These are phyloP conservation scores for Caradrina clavipalpis DNA, from an alignment of 2,888 invertebrate species.

Conservation along the genomic window DNA sequence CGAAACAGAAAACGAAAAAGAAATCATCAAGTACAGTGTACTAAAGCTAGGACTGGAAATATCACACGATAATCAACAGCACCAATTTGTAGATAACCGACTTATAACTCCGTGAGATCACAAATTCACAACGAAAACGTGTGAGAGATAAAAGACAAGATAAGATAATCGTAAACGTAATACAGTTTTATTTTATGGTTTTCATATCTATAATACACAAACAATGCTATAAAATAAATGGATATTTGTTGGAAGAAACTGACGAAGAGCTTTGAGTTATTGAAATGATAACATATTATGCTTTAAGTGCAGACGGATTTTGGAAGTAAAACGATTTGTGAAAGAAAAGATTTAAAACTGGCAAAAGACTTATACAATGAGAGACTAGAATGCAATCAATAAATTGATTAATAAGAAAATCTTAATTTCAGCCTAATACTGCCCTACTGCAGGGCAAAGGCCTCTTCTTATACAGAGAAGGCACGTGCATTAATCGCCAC, in stretches of 20 bases:
- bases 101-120: slow-evolving; percentile 34
- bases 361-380: no score
- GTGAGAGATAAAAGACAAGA: slow-evolving; percentile 38
- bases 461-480: no score
- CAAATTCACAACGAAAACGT: slow-evolving; percentile 39
- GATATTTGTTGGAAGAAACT: background rate
- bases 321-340: background rate
- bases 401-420: no score
- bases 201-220: slow-evolving; percentile 9
- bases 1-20: background rate
- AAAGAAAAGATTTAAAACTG: background rate
- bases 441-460: no score
- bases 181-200: slow-evolving; percentile 16
- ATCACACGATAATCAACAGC: slow-evolving; percentile 18
- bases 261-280: background rate
- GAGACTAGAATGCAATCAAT: no score
- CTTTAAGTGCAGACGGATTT: background rate
- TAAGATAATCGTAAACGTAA: slow-evolving; percentile 24
- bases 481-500: no score
- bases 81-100: slow-evolving; percentile 42
- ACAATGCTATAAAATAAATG: slow-evolving; percentile 3
- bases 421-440: no score
- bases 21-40: slow-evolving; percentile 2
- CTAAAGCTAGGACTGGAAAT: slow-evolving; percentile 9
- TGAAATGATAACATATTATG: slow-evolving; percentile 1